A percentile compares a stretch with the other conserved stretches of the same genome.
Conservation (phyloP, 2,797 vertebrate species). For the Myripristis jacobus region DNA sequence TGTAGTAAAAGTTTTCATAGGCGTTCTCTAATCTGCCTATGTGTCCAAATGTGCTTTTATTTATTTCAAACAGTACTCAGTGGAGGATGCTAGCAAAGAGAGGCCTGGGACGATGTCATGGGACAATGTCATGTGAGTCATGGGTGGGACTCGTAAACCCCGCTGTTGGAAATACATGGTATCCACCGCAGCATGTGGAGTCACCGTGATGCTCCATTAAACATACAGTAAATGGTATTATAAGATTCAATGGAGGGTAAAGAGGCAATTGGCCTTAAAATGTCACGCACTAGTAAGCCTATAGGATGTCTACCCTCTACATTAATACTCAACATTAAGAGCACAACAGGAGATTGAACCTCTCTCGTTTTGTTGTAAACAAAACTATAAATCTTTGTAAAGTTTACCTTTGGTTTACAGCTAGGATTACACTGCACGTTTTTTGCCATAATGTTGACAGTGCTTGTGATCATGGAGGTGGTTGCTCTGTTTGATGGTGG, state of each 20-base stretch:
- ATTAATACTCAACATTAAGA: slow-evolving; percentile 24
- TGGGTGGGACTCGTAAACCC: too few species aligned
- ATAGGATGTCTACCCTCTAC: slow-evolving; percentile 27
- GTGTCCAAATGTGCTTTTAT: too few species aligned
- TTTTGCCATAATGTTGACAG: slow-evolving; percentile 21
- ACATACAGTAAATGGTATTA: slow-evolving; percentile 27
- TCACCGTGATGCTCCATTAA: slow-evolving; percentile 54
- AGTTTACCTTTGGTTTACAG: slow-evolving; percentile 18
- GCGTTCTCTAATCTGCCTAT: too few species aligned
- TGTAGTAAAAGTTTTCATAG: too few species aligned
- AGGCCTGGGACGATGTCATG: too few species aligned
- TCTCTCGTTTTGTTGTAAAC: slow-evolving; percentile 17
- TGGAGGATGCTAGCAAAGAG: too few species aligned
- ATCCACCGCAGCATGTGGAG: background rate
- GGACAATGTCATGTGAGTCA: background rate
- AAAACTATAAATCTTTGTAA: slow-evolving; percentile 27
- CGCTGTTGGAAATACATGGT: background rate
- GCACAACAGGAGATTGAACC: slow-evolving; percentile 17
- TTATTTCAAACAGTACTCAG: too few species aligned
- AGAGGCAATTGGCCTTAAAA: slow-evolving; percentile 43
- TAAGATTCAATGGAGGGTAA: slow-evolving; percentile 35
- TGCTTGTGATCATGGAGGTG: slow-evolving; percentile 3
- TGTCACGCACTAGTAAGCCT: slow-evolving; percentile 28
- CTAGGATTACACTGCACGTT: background rate
- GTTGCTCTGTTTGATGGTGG: slow-evolving; percentile 9